These are phyloP conservation scores for Papilio protenor DNA, from an alignment of 2,888 invertebrate species.

Conservation along the genomic window DNA sequence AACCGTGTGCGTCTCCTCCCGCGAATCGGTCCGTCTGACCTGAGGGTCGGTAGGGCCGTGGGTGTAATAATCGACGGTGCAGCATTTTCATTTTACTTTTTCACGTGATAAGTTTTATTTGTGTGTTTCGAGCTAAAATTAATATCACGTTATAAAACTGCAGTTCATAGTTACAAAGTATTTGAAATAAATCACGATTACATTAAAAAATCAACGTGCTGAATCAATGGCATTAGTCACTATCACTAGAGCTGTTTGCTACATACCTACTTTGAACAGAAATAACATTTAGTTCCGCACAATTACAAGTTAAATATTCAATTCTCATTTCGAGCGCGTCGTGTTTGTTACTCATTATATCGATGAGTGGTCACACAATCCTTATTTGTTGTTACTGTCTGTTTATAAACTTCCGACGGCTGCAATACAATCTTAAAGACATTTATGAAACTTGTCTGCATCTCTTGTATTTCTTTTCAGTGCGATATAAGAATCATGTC, in stretches of 20 bases:
- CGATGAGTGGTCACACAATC: slow-evolving; percentile 13
- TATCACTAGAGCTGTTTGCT: slow-evolving; percentile 11
- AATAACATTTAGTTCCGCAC: slow-evolving; percentile 33
- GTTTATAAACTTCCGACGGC: slow-evolving; percentile 12
- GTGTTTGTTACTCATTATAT: slow-evolving; percentile 28
- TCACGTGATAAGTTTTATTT: not conserved
- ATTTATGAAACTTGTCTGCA: not conserved
- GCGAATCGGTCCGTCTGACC: no score
- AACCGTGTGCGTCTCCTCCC: no score
- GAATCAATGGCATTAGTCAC: slow-evolving; percentile 38
- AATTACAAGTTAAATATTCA: slow-evolving; percentile 20
- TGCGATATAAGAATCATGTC: no score
- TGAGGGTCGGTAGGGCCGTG: no score
- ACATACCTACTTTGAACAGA: slow-evolving; percentile 20
- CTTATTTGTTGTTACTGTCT: slow-evolving; percentile 20
- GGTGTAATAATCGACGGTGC: no score
- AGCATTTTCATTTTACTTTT: no score
- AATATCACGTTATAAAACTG: not conserved
- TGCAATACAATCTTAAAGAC: not conserved
- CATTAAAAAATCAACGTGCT: slow-evolving; percentile 11
- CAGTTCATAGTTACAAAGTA: not conserved
- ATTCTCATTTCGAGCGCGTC: slow-evolving; percentile 20
- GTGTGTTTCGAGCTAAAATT: not conserved
- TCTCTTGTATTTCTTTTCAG: not conserved
- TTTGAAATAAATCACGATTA: slow-evolving; percentile 5